Base-by-base conservation (phyloP, 1,140 invertebrate genomes). In the Drosophila leontia region DNA sequence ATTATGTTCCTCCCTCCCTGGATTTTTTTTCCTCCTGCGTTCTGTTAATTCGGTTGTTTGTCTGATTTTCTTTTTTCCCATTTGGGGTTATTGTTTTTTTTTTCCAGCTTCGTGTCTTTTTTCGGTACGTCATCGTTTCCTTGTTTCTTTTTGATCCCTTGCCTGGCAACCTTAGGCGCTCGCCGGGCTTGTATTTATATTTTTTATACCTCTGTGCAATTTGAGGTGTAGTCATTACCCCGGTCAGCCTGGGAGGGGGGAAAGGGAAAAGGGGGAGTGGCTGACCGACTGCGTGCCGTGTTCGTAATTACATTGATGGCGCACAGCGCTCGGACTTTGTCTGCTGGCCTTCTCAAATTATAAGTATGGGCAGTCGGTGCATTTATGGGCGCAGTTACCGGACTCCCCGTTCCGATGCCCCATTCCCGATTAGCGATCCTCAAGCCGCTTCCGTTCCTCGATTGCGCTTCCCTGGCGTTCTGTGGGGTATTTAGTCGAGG, bases 31-130 rank as follows among this genome's bases (percentile, higher is more conserved):
- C 12, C 29, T 70, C 39, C 65, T 75, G 47, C 68, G 58, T 83
- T 87, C 68, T 80, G 80, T 88, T 88, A 88, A 90, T 84, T 90
- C 80, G 69, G 80, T 75, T 88, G 74, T 79, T 83, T 84, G 78
- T 90, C 85, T 81, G 80, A 84, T 81, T 88, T 87, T 55, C 47
- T 44, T 59, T 67, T 53, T 70, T 53, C 51, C 55, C 74, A 63
- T 75, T 62, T 62, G 39, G 56, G 70, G 56, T 75, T 75, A 51
- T 71, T 71, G 81, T 86, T 78, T 63, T 44, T 78, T 63, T 42
- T 68, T 64, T 78, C 47, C 39, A 23, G 58, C 17, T 50, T 35
- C 55, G 68, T 44, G 59, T 58, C 45, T 77, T 76, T 82, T 72
- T 86, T 86, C 42, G 41, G 81, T 63, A 69, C 78, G 74, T 87